phyloP scores from a whole-genome alignment of 2,113 vertebrate genomes.

The Laticauda colubrina region DNA sequence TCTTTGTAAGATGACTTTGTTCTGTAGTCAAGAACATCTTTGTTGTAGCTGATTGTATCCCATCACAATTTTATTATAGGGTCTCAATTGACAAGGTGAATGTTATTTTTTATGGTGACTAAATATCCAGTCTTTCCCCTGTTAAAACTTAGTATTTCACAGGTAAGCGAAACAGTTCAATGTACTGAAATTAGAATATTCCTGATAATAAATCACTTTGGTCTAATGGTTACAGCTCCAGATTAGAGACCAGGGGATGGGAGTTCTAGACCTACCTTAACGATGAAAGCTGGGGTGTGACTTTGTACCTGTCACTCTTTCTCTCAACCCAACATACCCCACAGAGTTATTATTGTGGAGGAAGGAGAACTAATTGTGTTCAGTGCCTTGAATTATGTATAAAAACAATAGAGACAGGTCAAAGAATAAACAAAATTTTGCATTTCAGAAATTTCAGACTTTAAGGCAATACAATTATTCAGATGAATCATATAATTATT shows the following conservation, averaged over 20 bases:
- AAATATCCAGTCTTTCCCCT: not conserved
- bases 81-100: not conserved
- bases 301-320: not conserved
- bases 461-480: not conserved
- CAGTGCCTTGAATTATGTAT: not conserved
- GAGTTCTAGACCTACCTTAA: not conserved
- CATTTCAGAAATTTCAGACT: not conserved
- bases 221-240: not conserved
- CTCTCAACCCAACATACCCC: not conserved
- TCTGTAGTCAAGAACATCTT: not conserved
- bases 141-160: not conserved
- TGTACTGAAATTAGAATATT: not conserved
- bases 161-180: not conserved
- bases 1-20: conserved; percentile 7
- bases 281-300: not conserved
- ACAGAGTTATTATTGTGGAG: not conserved
- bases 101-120: not conserved
- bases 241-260: not conserved
- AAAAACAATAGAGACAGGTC: not conserved
- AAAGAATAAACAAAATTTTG: not conserved
- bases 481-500: not conserved
- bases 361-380: not conserved
- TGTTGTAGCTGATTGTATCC: not conserved
- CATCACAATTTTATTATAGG: not conserved
- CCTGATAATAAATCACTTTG: not conserved